phyloP scores from a whole-genome alignment of 2,888 invertebrate species.

The Meganola albula region DNA sequence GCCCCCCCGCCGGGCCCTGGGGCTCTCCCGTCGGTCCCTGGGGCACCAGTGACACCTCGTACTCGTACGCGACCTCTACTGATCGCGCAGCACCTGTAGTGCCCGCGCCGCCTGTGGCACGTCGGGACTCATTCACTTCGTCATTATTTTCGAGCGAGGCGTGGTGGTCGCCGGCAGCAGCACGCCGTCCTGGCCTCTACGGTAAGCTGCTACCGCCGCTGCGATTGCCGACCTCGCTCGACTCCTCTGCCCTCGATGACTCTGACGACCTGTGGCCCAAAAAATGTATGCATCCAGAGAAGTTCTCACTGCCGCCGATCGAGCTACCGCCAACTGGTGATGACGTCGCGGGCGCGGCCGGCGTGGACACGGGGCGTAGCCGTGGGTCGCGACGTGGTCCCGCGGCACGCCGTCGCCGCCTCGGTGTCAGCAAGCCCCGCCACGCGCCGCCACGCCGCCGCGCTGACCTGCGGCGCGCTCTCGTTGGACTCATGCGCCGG shows the following conservation, averaged over 20 bases:
- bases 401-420: conserved; percentile 6
- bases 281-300: conserved; percentile 37
- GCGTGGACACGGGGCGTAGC: conserved; percentile 8
- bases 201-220: conserved; percentile 55
- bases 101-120: conserved; percentile 29
- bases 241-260: conserved; percentile 29
- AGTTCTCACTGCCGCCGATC: conserved; percentile 45
- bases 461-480: conserved; percentile 51
- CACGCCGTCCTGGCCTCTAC: conserved; percentile 43
- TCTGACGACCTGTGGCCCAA: conserved; percentile 49
- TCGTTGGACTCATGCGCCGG: conserved; percentile 50
- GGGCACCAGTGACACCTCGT: conserved; percentile 19
- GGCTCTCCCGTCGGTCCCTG: conserved; percentile 33
- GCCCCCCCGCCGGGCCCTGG: conserved; percentile 4
- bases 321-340: conserved; percentile 35
- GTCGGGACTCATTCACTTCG: conserved; percentile 42
- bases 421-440: conserved; percentile 31
- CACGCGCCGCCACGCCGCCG: conserved; percentile 28
- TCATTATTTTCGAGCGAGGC: conserved; percentile 49
- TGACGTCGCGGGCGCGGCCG: conserved; percentile 17
- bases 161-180: conserved; percentile 46
- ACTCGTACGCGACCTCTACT: conserved; percentile 29
- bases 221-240: conserved; percentile 42
- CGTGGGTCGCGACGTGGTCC: conserved; percentile 12
- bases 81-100: conserved; percentile 40